phyloP scores from a whole-genome alignment of 1,140 invertebrate species.

The Drosophila nigromelanica region DNA sequence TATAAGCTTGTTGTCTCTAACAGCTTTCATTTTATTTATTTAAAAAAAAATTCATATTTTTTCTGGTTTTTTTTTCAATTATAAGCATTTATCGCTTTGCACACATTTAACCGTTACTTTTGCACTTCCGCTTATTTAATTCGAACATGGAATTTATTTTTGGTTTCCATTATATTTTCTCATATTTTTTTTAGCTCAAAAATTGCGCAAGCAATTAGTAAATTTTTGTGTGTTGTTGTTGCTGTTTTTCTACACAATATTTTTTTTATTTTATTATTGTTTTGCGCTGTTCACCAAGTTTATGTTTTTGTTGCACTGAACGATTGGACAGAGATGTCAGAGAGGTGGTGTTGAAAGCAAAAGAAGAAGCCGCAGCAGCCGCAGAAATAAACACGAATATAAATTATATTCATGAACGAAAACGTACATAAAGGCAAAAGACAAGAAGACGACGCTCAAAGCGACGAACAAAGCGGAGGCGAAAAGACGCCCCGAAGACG shows the following conservation, averaged over 20 bases:
- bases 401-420: conserved; percentile 76
- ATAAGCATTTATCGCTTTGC: conserved; percentile 3
- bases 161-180: conserved; percentile 13
- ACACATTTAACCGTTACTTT: conserved; percentile 11
- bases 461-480: conserved; percentile 52
- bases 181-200: conserved; percentile 27
- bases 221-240: conserved; percentile 25
- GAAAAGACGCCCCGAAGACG: conserved; percentile 34
- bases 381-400: conserved; percentile 68
- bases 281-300: conserved; percentile 4
- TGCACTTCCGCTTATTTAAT: conserved; percentile 40
- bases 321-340: conserved; percentile 8
- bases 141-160: conserved; percentile 24
- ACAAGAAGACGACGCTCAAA: conserved; percentile 61
- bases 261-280: neutral
- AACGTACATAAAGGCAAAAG: conserved; percentile 64
- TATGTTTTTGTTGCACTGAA: conserved; percentile 40
- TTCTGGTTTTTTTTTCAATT: neutral
- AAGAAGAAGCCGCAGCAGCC: conserved; percentile 41
- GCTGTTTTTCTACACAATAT: neutral
- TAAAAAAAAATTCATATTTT: neutral
- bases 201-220: conserved; percentile 51
- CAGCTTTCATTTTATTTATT: conserved; percentile 40
- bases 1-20: conserved; percentile 6
- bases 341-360: conserved; percentile 11